Conservation (phyloP, 2,888 invertebrate species). For the Drosophila rubida region DNA sequence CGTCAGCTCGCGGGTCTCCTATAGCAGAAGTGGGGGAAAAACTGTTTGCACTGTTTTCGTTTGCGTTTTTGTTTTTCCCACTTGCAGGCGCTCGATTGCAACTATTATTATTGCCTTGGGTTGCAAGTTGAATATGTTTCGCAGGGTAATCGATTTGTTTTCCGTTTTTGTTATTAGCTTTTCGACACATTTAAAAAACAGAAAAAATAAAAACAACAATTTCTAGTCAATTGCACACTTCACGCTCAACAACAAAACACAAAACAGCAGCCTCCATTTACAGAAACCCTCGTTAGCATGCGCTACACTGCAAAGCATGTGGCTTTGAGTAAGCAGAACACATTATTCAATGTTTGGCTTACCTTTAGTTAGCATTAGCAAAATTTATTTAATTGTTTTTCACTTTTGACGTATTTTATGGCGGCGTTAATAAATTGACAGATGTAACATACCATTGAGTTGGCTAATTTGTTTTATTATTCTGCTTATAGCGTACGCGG, state of each 20-base stretch:
- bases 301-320: conserved; percentile 37
- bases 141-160: conserved; percentile 37
- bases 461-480: not conserved
- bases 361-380: not conserved
- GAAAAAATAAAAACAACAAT: conserved; percentile 42
- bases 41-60: conserved; percentile 45
- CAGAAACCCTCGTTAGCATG: conserved; percentile 70
- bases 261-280: conserved; percentile 72
- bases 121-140: conserved; percentile 34
- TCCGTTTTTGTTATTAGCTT: conserved; percentile 45
- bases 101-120: not conserved
- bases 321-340: not conserved
- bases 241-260: conserved; percentile 75
- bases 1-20: conserved; percentile 31
- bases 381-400: too few species aligned
- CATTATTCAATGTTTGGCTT: not conserved
- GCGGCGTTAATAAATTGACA: not conserved
- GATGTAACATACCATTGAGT: not conserved
- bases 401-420: not conserved
- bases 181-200: conserved; percentile 64
- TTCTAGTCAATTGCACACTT: conserved; percentile 73
- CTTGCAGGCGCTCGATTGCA: conserved; percentile 41
- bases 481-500: conserved; percentile 36
- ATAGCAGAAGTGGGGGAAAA: conserved; percentile 33
- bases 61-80: conserved; percentile 42